Evolutionary conservation across 2,888 invertebrate species (phyloP).

Genomic region (Euclidia mi): DNA sequence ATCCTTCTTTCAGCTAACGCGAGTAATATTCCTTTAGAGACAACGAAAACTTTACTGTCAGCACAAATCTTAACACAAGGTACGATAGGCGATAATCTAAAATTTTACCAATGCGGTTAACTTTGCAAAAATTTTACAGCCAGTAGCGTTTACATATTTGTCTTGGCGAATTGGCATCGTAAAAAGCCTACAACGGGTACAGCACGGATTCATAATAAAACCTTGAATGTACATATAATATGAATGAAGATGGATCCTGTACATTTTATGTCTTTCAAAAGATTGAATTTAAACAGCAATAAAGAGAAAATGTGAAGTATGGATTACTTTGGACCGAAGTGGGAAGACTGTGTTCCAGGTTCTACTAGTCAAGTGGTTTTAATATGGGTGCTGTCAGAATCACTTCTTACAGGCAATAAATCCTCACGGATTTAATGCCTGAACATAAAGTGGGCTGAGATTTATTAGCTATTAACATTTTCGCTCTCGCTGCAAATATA

Average conservation of each 20-base stretch:
- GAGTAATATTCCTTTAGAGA: slow-evolving; percentile 43
- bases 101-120: neutral
- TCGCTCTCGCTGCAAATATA: slow-evolving; percentile 2
- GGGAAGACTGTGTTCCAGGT: slow-evolving; percentile 17
- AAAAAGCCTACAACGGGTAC: slow-evolving; percentile 54
- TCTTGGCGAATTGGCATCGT: slow-evolving; percentile 59
- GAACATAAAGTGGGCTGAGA: slow-evolving; percentile 5
- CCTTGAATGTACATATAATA: slow-evolving; percentile 52
- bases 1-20: slow-evolving; percentile 52
- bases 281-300: slow-evolving; percentile 45
- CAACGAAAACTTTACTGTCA: slow-evolving; percentile 13
- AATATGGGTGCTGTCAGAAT: neutral
- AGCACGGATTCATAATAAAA: slow-evolving; percentile 63
- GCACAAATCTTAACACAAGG: slow-evolving; percentile 8
- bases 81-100: slow-evolving; percentile 14
- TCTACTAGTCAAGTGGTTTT: slow-evolving; percentile 9
- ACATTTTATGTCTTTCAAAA: slow-evolving; percentile 48
- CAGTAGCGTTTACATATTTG: slow-evolving; percentile 56
- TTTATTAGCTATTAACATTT: slow-evolving; percentile 31
- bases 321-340: slow-evolving; percentile 32
- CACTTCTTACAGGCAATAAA: too few relatives aligned
- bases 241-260: slow-evolving; percentile 46
- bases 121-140: slow-evolving; percentile 46
- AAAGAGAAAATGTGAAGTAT: slow-evolving; percentile 40
- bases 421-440: slow-evolving; percentile 1